Base-by-base conservation (phyloP, 1,140 invertebrate genomes). In the Rhyzopertha dominica region DNA sequence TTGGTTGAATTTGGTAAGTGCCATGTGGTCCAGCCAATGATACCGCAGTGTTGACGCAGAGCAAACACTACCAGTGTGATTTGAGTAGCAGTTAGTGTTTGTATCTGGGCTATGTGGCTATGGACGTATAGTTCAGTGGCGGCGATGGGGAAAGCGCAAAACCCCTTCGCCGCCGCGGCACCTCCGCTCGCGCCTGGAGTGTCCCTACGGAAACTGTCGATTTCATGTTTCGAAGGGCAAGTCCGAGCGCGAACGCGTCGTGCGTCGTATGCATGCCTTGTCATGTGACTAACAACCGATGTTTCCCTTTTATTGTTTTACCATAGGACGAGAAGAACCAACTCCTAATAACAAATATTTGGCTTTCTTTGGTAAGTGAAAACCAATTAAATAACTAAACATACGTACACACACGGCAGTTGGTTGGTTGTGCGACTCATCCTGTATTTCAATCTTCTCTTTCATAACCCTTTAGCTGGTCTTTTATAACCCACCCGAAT, bases 1-100 rank as follows among this genome's bases (percentile, higher is more conserved):
- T 69, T 95, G 92, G 91, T 82, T 95, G 62, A 92, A 93, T 77
- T 81, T 95, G 87, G 91, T 95, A 83, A 90, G 90, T 90, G 73
- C 72, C 75, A 78, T 77, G 76, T 68, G 74, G 51, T 59, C 52
- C 50, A 54, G 46, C 41, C 48, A 44, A 44, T 49, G n/a, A 53
- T 63, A 28, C 51, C 60, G 60, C 61, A 62, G 56, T 64, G 60
- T 64, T 59, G 51, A 47, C 53, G 49, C 58, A 54, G 55, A 51
- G 47, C 56, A 54, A 53, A 61, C 52, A 54, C 52, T 56, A 38
- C 43, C 30, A 37, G 49, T 31, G 16, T 52, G 47, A 36, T 30
- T 47, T 19, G 28, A 28, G 44, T 40, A 37, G 40, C 39, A 49
- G 44, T 48, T 58, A 53, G 58, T 62, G 56, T 65, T 51, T 61